Conservation (phyloP, 2,113 vertebrate species). For the Percina caprodes region DNA sequence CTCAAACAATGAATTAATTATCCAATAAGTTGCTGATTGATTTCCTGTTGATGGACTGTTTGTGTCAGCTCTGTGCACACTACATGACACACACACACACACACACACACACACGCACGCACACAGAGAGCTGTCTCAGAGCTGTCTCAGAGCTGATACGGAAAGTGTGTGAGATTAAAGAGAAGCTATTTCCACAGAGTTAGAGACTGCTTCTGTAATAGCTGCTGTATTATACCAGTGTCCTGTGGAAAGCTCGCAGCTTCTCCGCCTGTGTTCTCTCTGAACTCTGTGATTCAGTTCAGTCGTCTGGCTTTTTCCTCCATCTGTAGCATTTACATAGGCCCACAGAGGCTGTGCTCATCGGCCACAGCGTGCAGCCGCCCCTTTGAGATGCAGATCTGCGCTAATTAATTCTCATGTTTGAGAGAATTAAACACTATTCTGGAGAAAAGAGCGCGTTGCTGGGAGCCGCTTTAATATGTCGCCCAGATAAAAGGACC, state of each 20-base stretch:
- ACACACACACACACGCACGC: neutral
- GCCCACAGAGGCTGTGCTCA: constrained; percentile 55
- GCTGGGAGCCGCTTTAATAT: constrained; percentile 75
- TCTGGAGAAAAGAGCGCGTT: constrained; percentile 69
- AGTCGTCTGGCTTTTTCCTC: neutral
- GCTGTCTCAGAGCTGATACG: neutral
- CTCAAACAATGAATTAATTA: neutral
- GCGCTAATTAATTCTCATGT: constrained; percentile 86
- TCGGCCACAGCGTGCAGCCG: constrained; percentile 54
- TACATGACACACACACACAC: neutral
- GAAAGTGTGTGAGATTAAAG: neutral
- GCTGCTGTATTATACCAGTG: constrained; percentile 4
- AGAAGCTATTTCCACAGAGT: constrained; percentile 26
- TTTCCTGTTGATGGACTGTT: neutral
- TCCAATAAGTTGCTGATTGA: neutral
- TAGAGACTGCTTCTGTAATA: constrained; percentile 19
- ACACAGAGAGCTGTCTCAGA: neutral
- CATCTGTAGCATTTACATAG: neutral
- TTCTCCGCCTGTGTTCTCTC: constrained; percentile 5
- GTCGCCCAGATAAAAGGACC: constrained; percentile 80
- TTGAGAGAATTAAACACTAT: constrained; percentile 86
- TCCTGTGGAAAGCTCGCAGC: neutral
- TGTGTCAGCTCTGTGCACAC: neutral
- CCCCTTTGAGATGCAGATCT: constrained; percentile 85
- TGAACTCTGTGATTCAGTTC: constrained; percentile 44